phyloP scores from a whole-genome alignment of 2,888 invertebrate species.

The Cerastoderma edule region DNA sequence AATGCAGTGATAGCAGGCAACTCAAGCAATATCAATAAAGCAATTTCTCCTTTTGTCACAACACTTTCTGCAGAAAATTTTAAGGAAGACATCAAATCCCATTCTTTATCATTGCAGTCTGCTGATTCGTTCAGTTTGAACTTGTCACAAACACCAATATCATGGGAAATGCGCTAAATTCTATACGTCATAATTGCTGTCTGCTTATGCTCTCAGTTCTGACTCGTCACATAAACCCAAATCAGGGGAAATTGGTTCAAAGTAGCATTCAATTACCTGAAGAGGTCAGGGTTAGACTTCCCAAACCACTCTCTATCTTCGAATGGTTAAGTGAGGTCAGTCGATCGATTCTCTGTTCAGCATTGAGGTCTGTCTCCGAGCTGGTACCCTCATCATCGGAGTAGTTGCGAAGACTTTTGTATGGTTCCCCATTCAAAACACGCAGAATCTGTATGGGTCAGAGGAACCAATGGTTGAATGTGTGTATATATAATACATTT shows the following conservation, averaged over 20 bases:
- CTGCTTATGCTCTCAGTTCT: too few relatives aligned
- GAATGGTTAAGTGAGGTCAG: constrained; percentile 34
- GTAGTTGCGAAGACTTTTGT: constrained; percentile 44
- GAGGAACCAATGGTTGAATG: background rate
- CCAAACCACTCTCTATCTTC: constrained; percentile 52
- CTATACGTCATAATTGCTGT: too few relatives aligned
- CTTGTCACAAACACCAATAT: too few relatives aligned
- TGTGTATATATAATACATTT: too few relatives aligned
- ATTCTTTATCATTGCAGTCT: constrained; percentile 47
- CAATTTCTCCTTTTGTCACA: background rate
- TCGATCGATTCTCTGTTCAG: constrained; percentile 37
- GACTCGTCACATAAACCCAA: too few relatives aligned
- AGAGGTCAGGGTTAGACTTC: constrained; percentile 36
- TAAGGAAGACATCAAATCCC: constrained; percentile 52
- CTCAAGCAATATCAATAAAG: too few relatives aligned
- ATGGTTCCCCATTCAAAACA: constrained; percentile 72
- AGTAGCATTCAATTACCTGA: too few relatives aligned
- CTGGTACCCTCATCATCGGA: background rate
- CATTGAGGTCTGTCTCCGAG: constrained; percentile 16
- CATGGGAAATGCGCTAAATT: too few relatives aligned
- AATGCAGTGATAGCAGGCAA: too few relatives aligned
- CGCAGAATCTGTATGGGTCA: constrained; percentile 62
- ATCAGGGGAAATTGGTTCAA: too few relatives aligned
- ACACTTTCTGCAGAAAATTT: constrained; percentile 15
- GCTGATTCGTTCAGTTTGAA: too few relatives aligned